These are phyloP conservation scores for Diabrotica virgifera DNA, from an alignment of 1,140 invertebrate species.

Conservation along the genomic window DNA sequence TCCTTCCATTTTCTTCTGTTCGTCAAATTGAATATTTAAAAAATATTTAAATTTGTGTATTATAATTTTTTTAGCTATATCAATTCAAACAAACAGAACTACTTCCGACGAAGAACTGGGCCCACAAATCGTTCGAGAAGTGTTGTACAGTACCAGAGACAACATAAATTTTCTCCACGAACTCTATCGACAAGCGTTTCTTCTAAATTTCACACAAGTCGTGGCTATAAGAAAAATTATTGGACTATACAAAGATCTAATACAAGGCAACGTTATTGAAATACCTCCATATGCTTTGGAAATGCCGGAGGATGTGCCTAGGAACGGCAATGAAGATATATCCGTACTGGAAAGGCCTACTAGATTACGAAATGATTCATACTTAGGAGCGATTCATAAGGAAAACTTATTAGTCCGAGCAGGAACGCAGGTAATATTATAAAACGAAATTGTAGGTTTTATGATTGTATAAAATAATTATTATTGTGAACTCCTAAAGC, in stretches of 20 bases:
- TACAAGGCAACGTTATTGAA: constrained; percentile 73
- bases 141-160: constrained; percentile 83
- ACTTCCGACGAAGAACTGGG: constrained; percentile 42
- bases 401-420: constrained; percentile 77
- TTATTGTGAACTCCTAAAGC: too few species aligned
- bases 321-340: constrained; percentile 29
- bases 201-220: constrained; percentile 84
- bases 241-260: constrained; percentile 94
- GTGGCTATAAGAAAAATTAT: constrained; percentile 86
- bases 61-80: constrained; percentile 36
- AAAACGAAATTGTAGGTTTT: too few species aligned
- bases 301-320: constrained; percentile 57
- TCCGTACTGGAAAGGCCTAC: constrained; percentile 56
- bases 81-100: constrained; percentile 38
- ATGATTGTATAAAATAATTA: too few species aligned
- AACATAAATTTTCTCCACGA: constrained; percentile 96
- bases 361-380: constrained; percentile 77
- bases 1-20: too few species aligned
- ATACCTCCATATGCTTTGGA: constrained; percentile 86
- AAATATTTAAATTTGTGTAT: background rate
- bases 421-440: constrained; percentile 61
- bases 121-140: constrained; percentile 71
- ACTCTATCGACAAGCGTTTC: constrained; percentile 88
- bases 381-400: constrained; percentile 74
- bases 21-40: too few species aligned